These are phyloP conservation scores for Diprion similis DNA, from an alignment of 1,140 invertebrate species.

Conservation along the genomic window DNA sequence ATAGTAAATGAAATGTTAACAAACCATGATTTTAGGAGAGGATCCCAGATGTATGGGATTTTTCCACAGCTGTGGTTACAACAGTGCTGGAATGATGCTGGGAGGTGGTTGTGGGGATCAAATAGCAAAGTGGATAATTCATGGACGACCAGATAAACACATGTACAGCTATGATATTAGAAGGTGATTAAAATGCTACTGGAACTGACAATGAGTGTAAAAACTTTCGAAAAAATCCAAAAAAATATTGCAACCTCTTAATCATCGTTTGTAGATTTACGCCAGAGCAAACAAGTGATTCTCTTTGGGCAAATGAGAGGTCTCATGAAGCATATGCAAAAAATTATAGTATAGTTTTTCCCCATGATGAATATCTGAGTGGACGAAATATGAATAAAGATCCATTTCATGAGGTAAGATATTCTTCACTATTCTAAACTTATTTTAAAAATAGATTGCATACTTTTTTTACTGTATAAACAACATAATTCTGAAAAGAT, in stretches of 20 bases:
- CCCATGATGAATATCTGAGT: slow-evolving; percentile 84
- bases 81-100: slow-evolving; percentile 90
- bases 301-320: slow-evolving; percentile 78
- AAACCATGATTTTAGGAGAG: slow-evolving; percentile 52
- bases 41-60: slow-evolving; percentile 67
- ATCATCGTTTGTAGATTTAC: slow-evolving; percentile 66
- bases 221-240: no score
- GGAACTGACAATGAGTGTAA: not conserved
- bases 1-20: slow-evolving; percentile 6
- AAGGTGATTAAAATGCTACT: slow-evolving; percentile 46
- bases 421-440: slow-evolving; percentile 15
- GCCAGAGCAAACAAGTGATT: slow-evolving; percentile 70
- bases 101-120: slow-evolving; percentile 86
- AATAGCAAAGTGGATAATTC: slow-evolving; percentile 82
- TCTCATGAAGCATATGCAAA: slow-evolving; percentile 88
- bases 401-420: slow-evolving; percentile 71
- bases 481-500: not conserved
- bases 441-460: slow-evolving; percentile 12
- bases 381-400: slow-evolving; percentile 76
- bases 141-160: slow-evolving; percentile 80
- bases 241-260: not conserved
- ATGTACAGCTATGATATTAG: slow-evolving; percentile 88
- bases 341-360: slow-evolving; percentile 86
- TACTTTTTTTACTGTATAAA: slow-evolving; percentile 1
- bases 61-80: slow-evolving; percentile 87